These are phyloP conservation scores for Bovichtus diacanthus DNA, from an alignment of 2,797 vertebrate genomes.

Conservation along the genomic window DNA sequence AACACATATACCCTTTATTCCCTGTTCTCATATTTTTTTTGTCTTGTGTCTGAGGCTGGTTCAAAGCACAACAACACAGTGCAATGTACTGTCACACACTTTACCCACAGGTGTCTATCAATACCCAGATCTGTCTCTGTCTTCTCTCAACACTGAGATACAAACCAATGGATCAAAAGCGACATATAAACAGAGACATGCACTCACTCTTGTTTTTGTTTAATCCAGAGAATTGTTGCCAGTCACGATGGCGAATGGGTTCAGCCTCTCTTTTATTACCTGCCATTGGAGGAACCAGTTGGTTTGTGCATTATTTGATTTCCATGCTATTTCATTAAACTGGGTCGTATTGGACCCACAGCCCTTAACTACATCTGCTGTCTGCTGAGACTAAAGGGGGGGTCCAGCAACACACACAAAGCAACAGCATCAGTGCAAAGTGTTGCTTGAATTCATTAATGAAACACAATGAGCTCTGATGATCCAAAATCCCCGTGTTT, in stretches of 20 bases:
- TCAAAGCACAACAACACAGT: slow-evolving; percentile 34
- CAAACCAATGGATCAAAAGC: slow-evolving; percentile 13
- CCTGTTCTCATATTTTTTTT: slow-evolving; percentile 15
- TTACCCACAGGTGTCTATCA: slow-evolving; percentile 31
- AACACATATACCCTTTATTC: slow-evolving; percentile 57
- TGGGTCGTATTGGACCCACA: slow-evolving; percentile 31
- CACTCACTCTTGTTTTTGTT: neutral
- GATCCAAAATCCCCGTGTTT: slow-evolving; percentile 58
- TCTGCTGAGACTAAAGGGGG: slow-evolving; percentile 47
- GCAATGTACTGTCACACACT: slow-evolving; percentile 13
- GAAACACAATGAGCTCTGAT: slow-evolving; percentile 61
- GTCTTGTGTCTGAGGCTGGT: slow-evolving; percentile 27
- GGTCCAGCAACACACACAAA: slow-evolving; percentile 15
- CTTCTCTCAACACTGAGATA: neutral
- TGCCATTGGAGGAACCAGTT: slow-evolving; percentile 18
- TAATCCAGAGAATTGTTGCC: slow-evolving; percentile 6
- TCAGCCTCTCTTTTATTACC: neutral
- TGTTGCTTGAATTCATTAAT: slow-evolving; percentile 57
- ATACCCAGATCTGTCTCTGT: slow-evolving; percentile 19
- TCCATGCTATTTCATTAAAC: slow-evolving; percentile 48
- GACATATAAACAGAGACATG: neutral
- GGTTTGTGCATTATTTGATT: slow-evolving; percentile 47
- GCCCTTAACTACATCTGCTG: slow-evolving; percentile 42
- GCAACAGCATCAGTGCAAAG: slow-evolving; percentile 34
- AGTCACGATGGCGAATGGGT: neutral